phyloP scores from a whole-genome alignment of 2,888 invertebrate genomes.

The Eupithecia subumbrata region DNA sequence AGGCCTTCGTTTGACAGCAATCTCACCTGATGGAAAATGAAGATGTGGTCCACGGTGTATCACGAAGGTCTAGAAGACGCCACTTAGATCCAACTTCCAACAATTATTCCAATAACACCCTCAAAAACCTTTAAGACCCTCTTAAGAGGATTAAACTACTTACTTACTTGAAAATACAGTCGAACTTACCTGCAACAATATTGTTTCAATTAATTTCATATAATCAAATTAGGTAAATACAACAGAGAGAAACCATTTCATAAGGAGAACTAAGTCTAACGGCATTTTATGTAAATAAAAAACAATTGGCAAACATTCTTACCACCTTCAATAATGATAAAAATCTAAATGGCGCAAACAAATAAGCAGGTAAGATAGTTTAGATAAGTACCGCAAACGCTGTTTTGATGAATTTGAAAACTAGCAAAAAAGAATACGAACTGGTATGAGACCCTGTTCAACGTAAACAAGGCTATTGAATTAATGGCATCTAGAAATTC shows the following conservation, averaged over 20 bases:
- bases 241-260: not conserved
- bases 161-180: not conserved
- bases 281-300: not conserved
- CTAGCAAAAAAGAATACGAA: slow-evolving; percentile 33
- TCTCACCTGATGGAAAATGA: too few relatives aligned
- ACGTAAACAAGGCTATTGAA: slow-evolving; percentile 52
- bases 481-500: slow-evolving; percentile 41
- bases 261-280: not conserved
- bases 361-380: slow-evolving; percentile 5
- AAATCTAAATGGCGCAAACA: slow-evolving; percentile 10
- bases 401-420: slow-evolving; percentile 23
- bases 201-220: slow-evolving; percentile 30
- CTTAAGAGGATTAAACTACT: not conserved
- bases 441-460: slow-evolving; percentile 40
- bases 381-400: slow-evolving; percentile 1
- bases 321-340: slow-evolving; percentile 14
- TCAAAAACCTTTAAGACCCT: not conserved
- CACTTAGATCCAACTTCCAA: not conserved
- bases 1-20: too few relatives aligned
- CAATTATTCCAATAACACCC: not conserved
- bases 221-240: slow-evolving; percentile 10
- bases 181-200: slow-evolving; percentile 37
- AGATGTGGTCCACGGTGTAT: too few relatives aligned
- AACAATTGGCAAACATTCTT: slow-evolving; percentile 6
- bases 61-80: too few relatives aligned